Evolutionary conservation across 1,140 invertebrate species (phyloP).

Genomic region (Trachymyrmex cornetzi): DNA sequence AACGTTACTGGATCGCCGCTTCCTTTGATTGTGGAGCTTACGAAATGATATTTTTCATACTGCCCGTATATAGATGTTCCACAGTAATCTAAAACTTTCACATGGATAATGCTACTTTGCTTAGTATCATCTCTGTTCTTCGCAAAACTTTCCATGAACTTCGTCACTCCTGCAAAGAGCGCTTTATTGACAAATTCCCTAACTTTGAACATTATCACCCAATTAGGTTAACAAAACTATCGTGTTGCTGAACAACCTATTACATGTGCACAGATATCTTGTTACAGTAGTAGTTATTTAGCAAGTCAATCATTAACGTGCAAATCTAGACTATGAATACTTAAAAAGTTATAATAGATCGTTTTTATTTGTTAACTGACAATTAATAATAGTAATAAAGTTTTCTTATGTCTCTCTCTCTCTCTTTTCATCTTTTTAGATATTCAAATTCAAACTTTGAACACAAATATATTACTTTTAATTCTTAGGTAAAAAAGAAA

Average conservation of each 20-base stretch:
- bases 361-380: background rate
- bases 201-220: conserved; percentile 34
- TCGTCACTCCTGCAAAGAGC: background rate
- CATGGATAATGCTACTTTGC: conserved; percentile 1
- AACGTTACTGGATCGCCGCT: background rate
- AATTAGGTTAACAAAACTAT: conserved; percentile 32
- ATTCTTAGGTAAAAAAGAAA: background rate
- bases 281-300: conserved; percentile 2
- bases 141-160: conserved; percentile 20
- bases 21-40: background rate
- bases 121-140: conserved; percentile 12
- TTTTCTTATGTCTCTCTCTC: background rate
- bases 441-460: background rate
- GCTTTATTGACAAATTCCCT: conserved; percentile 53
- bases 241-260: conserved; percentile 13
- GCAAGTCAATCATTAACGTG: background rate
- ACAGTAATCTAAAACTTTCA: conserved; percentile 10
- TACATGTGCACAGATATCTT: background rate
- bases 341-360: background rate
- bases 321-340: background rate
- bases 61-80: background rate
- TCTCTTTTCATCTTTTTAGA: background rate
- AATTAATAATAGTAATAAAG: background rate
- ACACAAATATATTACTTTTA: background rate
- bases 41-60: conserved; percentile 37